Percentiles rank a stretch among this genome's conserved stretches.
These are phyloP conservation scores for Drosophila mayri DNA, from an alignment of 1,140 invertebrate species.

Conservation along the genomic window DNA sequence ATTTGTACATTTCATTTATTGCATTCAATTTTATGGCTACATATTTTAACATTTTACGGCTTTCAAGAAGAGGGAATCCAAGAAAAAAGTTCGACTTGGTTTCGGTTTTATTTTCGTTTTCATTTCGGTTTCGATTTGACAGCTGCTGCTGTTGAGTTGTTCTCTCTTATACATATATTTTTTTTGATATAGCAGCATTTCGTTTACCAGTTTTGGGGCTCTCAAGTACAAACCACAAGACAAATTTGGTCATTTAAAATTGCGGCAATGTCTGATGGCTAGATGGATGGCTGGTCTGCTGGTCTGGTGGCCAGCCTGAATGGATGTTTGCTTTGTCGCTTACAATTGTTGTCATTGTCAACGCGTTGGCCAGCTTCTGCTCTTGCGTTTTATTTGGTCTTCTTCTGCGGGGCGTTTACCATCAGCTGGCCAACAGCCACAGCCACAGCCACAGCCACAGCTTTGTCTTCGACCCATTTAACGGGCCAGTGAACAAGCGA, in stretches of 20 bases:
- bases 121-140: conserved; percentile 65
- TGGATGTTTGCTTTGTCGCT: conserved; percentile 58
- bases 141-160: conserved; percentile 50
- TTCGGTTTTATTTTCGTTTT: conserved; percentile 70
- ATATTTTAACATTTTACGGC: conserved; percentile 69
- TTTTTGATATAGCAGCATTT: conserved; percentile 73
- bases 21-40: conserved; percentile 76
- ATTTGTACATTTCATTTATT: conserved; percentile 73
- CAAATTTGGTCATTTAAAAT: conserved; percentile 82
- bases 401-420: conserved; percentile 74
- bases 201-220: conserved; percentile 72
- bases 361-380: conserved; percentile 60
- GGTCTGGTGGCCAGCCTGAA: conserved; percentile 18
- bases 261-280: conserved; percentile 62
- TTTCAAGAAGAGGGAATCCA: conserved; percentile 12
- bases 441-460: conserved; percentile 54
- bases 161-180: conserved; percentile 20
- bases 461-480: conserved; percentile 82
- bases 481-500: conserved; percentile 69
- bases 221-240: conserved; percentile 81
- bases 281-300: conserved; percentile 37
- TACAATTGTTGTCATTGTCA: conserved; percentile 81
- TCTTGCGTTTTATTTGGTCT: conserved; percentile 50
- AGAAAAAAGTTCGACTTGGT: conserved; percentile 51
- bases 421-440: conserved; percentile 33